Evolutionary conservation across 2,797 vertebrate genomes (phyloP), one percentile per base, ranked within the genome.

Genomic region (Phataginus tetradactyla): DNA sequence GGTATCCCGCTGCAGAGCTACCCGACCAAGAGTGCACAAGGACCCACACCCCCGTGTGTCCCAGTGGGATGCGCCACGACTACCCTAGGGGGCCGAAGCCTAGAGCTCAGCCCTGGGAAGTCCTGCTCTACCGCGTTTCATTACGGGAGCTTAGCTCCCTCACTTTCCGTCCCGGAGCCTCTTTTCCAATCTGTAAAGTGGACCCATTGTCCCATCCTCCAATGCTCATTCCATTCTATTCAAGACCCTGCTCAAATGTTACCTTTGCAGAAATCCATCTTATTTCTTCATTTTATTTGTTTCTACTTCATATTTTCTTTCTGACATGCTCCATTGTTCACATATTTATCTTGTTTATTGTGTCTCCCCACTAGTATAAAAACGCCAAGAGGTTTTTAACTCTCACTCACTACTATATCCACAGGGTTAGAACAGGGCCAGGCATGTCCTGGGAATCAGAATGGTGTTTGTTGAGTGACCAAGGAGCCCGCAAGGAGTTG

Each of bases 361-460:
- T 68, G 21, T 74, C 74, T 96, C 64, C 23, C 85, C 45, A 49
- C 68, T 77, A 88, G 75, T 83, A 90, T 69, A 69, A 86, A 93
- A 95, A 64, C 53, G 57, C 92, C 37, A 21, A 45, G 90, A 42
- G 39, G 21, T 78, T 51, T 89, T 18, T 29, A 34, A 39, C 86
- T 57, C 91, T 86, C 7, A 32, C 61, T 86, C 66, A 42, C 42
- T 51, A 23, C 34, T 34, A 7, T 23, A 39, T 10, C 57, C 69
- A 53, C 23, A 9, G 27, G 4, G 23, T 79, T 27, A 75, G 45
- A 69, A 39, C 45, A 53, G 55, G 17, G 75, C 69, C 74, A 57
- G 55, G 64, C 1, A 1, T 1, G 6, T 49, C 63, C 34, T 32
- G 8, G 21, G 25, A n/a, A 72, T 32, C 75, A 84, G 4, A n/a